Base-by-base conservation (phyloP, 2,113 vertebrate species). In the Emydura subglobosa region DNA sequence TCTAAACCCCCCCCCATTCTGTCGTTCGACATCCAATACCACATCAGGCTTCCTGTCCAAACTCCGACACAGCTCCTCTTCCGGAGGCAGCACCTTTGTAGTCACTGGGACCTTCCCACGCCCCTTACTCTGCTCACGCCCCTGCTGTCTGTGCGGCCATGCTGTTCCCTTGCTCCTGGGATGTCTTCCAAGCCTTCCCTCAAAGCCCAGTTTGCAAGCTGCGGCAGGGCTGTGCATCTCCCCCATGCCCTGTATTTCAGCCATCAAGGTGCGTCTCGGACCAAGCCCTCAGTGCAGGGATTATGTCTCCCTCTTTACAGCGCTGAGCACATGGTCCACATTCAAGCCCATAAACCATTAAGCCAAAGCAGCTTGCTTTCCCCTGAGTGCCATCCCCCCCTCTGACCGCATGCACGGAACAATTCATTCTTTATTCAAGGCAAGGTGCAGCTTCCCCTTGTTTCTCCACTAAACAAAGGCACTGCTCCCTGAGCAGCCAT, bases 201-300 rank as follows among this genome's bases (percentile, higher is more conserved):
- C 95, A 88, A 80, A 97, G 96, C 94, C 95, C 97, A 95, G 94
- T 97, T 97, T 96, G 94, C 97, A 96, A 97, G 96, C 95, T 97
- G 96, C 94, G 89, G 94, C 95, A 91, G 96, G 95, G 96, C 95
- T 96, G 93, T 95, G 82, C 89, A 90, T 96, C 96, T 97, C 97
- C 96, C 97, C 94, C 96, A 96, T 91, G 96, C 96, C 96, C 96
- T 94, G 94, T 93, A 65, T 94, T 59, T 92, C 94, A 44, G 95
- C 95, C 95, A 96, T 95, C 96, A 96, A 97, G 94, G 95, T 96
- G 8, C 5, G 96, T 96, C 94, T 95, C 96, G 91, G 92, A n/a
- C 83, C 31, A 85, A 96, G 91, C 93, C 95, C 92, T 76, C 72
- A 6, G 42, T 91, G 93, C 89, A 94, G 89, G 87, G 93, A 94